Evolutionary conservation across 2,888 invertebrate species (phyloP).

Genomic region (Euplagia quadripunctaria): DNA sequence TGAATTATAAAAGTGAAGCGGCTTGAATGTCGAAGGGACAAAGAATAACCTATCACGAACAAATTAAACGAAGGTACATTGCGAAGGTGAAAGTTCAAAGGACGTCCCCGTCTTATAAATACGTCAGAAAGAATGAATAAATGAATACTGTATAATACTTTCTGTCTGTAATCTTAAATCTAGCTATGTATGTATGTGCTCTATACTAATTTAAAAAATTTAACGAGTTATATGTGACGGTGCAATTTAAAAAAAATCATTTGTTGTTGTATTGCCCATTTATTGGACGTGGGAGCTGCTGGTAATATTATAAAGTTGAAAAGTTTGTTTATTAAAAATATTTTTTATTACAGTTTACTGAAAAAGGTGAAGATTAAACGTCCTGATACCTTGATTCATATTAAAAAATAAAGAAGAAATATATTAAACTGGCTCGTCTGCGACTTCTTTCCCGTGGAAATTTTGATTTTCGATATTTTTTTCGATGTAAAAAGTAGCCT

Average conservation of each 20-base stretch:
- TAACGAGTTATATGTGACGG: neutral
- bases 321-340: too few relatives aligned
- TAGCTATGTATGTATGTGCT: neutral
- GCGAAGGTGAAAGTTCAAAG: slow-evolving; percentile 27
- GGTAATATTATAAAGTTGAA: too few relatives aligned
- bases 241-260: neutral
- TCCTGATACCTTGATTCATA: too few relatives aligned
- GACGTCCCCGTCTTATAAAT: neutral
- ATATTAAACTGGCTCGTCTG: too few relatives aligned
- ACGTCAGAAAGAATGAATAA: slow-evolving; percentile 20
- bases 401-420: too few relatives aligned
- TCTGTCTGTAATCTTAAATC: neutral
- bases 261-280: too few relatives aligned
- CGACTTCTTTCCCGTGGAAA: too few relatives aligned
- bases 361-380: too few relatives aligned
- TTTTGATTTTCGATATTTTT: too few relatives aligned
- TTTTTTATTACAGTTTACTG: too few relatives aligned
- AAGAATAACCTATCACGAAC: slow-evolving; percentile 12
- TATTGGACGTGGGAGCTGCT: too few relatives aligned
- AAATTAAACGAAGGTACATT: neutral
- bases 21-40: slow-evolving; percentile 10
- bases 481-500: too few relatives aligned
- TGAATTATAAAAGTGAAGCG: slow-evolving; percentile 34
- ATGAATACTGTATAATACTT: slow-evolving; percentile 10
- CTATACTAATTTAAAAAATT: neutral